Evolutionary conservation across 2,797 vertebrate species (phyloP), one percentile per base, ranked within the genome.

Genomic region (Poeciliopsis gracilis): DNA sequence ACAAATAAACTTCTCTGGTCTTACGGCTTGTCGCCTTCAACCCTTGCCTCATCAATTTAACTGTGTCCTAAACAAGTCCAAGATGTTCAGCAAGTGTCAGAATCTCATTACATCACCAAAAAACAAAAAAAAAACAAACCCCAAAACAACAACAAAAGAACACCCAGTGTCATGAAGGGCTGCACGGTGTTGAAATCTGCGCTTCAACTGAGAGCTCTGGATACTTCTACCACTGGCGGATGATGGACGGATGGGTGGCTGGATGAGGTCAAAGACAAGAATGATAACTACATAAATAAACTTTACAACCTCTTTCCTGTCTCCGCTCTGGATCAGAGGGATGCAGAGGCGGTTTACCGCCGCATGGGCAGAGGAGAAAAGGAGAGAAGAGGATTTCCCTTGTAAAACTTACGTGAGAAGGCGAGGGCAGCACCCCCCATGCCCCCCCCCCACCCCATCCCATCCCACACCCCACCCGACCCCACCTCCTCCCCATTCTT

Each of bases 351-450:
- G 36, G 81, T 55, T 28, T 4, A 18, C 77, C 47, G 38, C 33
- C 25, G 66, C 38, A 12, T 30, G 70, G 43, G 47, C 25, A n/a
- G 51, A 1, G 41, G 33, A 25, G 18, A 53, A 36, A 20, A 46
- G 15, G 25, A 47, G 86, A 76, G 85, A 72, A 81, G 85, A 89
- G 89, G 87, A 85, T 90, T 91, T 91, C 90, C 89, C 89, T 86
- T 84, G 75, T 90, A 92, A 92, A 91, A 90, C 80, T 87, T 72
- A 77, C 86, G 79, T 84, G 85, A 86, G 80, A 87, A 80, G 81
- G 81, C 74, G 72, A 84, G 77, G 80, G 57, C 67, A 79, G 85
- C 81, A 82, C 76, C 4, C 72, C 55, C 53, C 53, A 75, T 53
- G 2, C 33, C 33, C 33, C 33, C 2, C 33, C 3, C 2, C 33